phyloP scores from a whole-genome alignment of 2,113 vertebrate genomes.

The Ramphastos sulfuratus region DNA sequence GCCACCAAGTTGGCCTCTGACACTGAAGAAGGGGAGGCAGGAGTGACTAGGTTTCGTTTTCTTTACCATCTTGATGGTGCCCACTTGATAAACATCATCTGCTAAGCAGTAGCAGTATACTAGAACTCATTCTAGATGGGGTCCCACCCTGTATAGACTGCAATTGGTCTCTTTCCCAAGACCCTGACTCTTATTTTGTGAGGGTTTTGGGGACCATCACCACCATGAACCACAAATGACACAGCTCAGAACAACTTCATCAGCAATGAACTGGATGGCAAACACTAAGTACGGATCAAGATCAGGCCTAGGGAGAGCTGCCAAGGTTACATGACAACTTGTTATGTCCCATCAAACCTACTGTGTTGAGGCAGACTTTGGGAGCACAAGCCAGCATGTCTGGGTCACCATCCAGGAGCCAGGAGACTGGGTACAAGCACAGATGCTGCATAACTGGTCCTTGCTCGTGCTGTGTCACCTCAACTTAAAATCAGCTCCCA shows the following conservation, averaged over 20 bases:
- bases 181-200: not conserved
- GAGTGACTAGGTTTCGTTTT: not conserved
- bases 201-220: not conserved
- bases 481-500: not conserved
- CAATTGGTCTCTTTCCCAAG: not conserved
- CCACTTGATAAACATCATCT: not conserved
- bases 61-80: not conserved
- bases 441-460: not conserved
- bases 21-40: not conserved
- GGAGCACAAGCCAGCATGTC: not conserved
- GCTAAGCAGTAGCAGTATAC: not conserved
- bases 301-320: not conserved
- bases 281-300: not conserved
- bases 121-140: not conserved
- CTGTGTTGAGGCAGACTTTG: not conserved
- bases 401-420: not conserved
- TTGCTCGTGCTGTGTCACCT: not conserved
- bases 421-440: not conserved
- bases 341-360: not conserved
- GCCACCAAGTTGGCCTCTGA: not conserved
- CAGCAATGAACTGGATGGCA: not conserved
- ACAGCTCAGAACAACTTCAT: not conserved
- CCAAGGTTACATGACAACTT: rapidly evolving
- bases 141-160: rapidly evolving
- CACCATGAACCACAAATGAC: not conserved